Percentiles rank a stretch among this genome's conserved stretches.
These are phyloP conservation scores for Pandemis heparana DNA, from an alignment of 2,888 invertebrate genomes.

Conservation along the genomic window DNA sequence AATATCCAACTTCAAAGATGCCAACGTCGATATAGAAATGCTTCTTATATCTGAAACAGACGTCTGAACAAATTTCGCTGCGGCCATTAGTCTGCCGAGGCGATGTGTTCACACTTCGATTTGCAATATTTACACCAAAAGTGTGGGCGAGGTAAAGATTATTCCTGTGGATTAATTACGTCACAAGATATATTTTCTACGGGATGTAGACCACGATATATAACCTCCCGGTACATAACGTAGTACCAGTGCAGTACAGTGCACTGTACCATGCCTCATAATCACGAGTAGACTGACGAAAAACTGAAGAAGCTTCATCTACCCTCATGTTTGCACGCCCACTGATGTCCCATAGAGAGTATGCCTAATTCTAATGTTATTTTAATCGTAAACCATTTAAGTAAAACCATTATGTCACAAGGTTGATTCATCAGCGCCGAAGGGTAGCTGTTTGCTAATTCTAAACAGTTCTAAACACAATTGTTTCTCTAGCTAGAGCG, in stretches of 20 bases:
- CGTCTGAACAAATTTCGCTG: constrained; percentile 11
- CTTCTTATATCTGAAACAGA: constrained; percentile 20
- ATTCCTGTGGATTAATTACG: background rate
- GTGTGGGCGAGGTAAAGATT: background rate
- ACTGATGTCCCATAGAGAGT: too few species aligned
- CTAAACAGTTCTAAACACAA: background rate
- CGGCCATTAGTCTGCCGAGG: constrained; percentile 17
- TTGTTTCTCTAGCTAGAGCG: constrained; percentile 6
- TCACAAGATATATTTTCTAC: background rate
- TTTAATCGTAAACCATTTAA: too few species aligned
- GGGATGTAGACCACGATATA: too few species aligned
- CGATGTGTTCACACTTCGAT: constrained; percentile 15
- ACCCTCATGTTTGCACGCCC: too few species aligned
- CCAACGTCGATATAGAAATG: constrained; percentile 9
- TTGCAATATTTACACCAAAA: constrained; percentile 5
- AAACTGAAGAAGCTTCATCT: too few species aligned
- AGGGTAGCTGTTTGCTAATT: constrained; percentile 3
- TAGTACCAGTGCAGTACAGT: too few species aligned
- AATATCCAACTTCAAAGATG: constrained; percentile 24
- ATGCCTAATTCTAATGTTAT: too few species aligned
- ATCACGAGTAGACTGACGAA: too few species aligned
- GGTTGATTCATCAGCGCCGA: background rate
- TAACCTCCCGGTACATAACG: too few species aligned
- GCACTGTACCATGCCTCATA: too few species aligned
- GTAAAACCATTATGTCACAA: background rate